Evolutionary conservation across 2,113 vertebrate species (phyloP), one percentile per base, ranked within the genome.

Genomic region (Xerus inauris): DNA sequence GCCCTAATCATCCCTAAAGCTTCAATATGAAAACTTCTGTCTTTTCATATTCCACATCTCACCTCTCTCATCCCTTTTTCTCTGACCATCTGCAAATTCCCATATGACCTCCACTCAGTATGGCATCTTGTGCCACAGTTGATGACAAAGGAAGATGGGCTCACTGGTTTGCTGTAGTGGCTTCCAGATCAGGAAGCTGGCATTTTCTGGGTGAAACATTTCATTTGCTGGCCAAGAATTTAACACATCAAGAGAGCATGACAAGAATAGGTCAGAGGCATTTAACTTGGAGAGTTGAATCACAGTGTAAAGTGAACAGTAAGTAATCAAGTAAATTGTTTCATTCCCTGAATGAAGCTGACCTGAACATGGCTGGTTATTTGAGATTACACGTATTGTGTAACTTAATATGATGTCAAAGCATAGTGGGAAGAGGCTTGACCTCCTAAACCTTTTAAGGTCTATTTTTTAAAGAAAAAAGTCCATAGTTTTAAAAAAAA

Each of bases 401-500:
- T 67, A 47, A 57, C n/a, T 6, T 13, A 59, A 57, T 9, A 64
- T 32, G 8, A 1, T 12, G 12, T 87, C 45, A 95, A 30, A 91
- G 17, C 10, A 65, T 28, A 14, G 30, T 40, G 7, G 4, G 45
- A 42, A 22, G 54, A 24, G 54, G 30, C 8, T 67, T 57, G 38
- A 22, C 22, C 22, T 80, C 77, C 35, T 75, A 47, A 9, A 85
- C 6, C 2, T 64, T 67, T 94, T 45, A 84, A 10, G 26, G 8
- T 72, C 51, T 76, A 57, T 72, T 67, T 82, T 85, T 85, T 88
- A 88, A 77, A 72, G 30, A 45, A 87, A 91, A 64, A 42, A n/a
- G 9, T 69, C 92, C 22, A n/a, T n/a, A 93, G 35, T 73, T 2
- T 30, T 14, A 51, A 51, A 7, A 17, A 67, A 45, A 51, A 64